Evolutionary conservation across 2,888 invertebrate genomes (phyloP).

Genomic region (Watsonalla binaria): DNA sequence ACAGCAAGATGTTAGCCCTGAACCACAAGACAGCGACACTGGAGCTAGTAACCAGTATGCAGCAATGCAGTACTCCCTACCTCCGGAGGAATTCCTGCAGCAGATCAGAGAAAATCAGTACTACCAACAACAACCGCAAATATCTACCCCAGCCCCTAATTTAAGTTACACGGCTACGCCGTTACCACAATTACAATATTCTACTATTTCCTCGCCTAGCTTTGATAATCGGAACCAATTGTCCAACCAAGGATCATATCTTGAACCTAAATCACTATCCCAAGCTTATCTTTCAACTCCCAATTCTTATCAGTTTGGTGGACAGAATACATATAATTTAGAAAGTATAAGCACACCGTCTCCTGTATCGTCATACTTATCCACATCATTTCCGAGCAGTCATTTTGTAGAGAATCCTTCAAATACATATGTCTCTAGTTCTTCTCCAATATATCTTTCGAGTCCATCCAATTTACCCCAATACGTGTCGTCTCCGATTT

Average conservation of each 20-base stretch:
- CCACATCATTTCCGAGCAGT: slow-evolving; percentile 51
- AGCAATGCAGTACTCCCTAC: slow-evolving; percentile 68
- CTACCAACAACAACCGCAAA: slow-evolving; percentile 46
- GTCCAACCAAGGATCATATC: slow-evolving; percentile 43
- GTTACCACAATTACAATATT: slow-evolving; percentile 63
- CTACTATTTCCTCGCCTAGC: slow-evolving; percentile 45
- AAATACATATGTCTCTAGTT: slow-evolving; percentile 60
- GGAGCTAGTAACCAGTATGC: slow-evolving; percentile 74
- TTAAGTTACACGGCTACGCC: slow-evolving; percentile 64
- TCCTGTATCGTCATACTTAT: slow-evolving; percentile 53
- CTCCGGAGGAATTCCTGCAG: slow-evolving; percentile 70
- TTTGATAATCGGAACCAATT: slow-evolving; percentile 52
- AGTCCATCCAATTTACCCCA: slow-evolving; percentile 58
- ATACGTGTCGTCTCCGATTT: slow-evolving; percentile 62
- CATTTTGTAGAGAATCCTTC: slow-evolving; percentile 59
- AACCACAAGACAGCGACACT: slow-evolving; percentile 53
- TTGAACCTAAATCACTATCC: slow-evolving; percentile 49
- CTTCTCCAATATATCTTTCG: slow-evolving; percentile 61
- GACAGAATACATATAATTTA: slow-evolving; percentile 42
- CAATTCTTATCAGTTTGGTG: slow-evolving; percentile 49
- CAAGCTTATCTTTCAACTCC: slow-evolving; percentile 45
- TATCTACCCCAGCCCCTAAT: slow-evolving; percentile 55
- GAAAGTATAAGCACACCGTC: slow-evolving; percentile 56
- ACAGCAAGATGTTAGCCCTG: slow-evolving; percentile 33
- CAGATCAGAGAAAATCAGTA: slow-evolving; percentile 65